These are phyloP conservation scores for Ovibos moschatus DNA, from an alignment of 2,113 vertebrate species.

Conservation along the genomic window DNA sequence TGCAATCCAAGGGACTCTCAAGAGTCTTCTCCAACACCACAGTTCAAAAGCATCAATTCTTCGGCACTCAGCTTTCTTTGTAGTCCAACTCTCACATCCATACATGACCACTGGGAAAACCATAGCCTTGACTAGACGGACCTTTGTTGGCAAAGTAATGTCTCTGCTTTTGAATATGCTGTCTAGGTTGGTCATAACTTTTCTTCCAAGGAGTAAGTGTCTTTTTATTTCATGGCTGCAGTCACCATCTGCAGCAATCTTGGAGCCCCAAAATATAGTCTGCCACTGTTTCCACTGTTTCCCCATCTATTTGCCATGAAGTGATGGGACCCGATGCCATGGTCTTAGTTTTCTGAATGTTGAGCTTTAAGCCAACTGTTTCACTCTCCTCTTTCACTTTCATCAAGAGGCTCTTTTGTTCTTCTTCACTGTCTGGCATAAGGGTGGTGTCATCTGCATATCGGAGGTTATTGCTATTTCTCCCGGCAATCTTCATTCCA, in stretches of 20 bases:
- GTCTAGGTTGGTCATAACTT: too few species aligned
- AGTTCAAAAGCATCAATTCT: too few species aligned
- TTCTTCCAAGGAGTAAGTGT: too few species aligned
- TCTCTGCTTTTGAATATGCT: too few species aligned
- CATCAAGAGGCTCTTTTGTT: not conserved
- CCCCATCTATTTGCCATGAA: not conserved
- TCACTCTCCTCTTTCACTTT: not conserved
- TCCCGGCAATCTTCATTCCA: not conserved
- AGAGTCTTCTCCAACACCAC: too few species aligned
- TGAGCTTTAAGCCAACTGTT: not conserved
- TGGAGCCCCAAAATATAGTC: not conserved
- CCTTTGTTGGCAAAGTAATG: too few species aligned
- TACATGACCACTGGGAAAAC: too few species aligned
- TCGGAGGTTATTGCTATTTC: not conserved
- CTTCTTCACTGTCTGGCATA: not conserved
- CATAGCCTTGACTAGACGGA: too few species aligned
- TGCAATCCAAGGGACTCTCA: too few species aligned
- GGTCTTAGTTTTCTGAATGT: not conserved
- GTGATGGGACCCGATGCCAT: not conserved
- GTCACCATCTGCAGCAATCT: not conserved
- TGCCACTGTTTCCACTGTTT: not conserved
- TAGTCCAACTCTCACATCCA: too few species aligned
- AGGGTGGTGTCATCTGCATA: not conserved
- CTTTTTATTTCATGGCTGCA: too few species aligned
- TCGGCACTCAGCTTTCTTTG: fast-evolving